A percentile compares a stretch with the other conserved stretches of the same genome.
Conservation (phyloP, 1,140 invertebrate species). For the Chymomyza costata region DNA sequence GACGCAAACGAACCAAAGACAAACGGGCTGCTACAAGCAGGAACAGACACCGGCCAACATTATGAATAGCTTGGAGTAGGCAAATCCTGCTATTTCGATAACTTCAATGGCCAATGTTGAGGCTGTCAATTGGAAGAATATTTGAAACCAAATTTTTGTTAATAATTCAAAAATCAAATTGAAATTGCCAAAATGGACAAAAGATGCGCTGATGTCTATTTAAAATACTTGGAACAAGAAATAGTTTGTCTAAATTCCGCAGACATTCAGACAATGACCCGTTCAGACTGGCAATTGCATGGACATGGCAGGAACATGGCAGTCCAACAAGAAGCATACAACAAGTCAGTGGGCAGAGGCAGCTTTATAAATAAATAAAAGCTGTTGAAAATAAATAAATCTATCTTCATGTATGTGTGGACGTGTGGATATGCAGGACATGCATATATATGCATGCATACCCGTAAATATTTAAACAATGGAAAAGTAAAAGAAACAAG, state of each 20-base stretch:
- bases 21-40: conserved; percentile 4
- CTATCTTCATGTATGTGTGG: no score
- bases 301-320: conserved; percentile 67
- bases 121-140: conserved; percentile 47
- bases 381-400: conserved; percentile 60
- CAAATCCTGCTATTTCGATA: no score
- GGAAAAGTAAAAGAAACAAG: conserved; percentile 55
- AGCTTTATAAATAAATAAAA: conserved; percentile 67
- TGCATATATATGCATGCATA: conserved; percentile 56
- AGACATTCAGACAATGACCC: conserved; percentile 33
- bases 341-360: conserved; percentile 37
- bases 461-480: conserved; percentile 43
- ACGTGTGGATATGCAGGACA: conserved; percentile 37
- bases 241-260: no score
- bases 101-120: conserved; percentile 54
- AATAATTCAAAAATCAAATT: conserved; percentile 72
- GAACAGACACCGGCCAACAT: conserved; percentile 3
- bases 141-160: conserved; percentile 39
- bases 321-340: conserved; percentile 50
- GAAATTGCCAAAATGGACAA: conserved; percentile 30
- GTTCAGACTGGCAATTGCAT: conserved; percentile 47
- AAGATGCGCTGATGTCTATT: conserved; percentile 17
- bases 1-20: background rate
- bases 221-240: no score
- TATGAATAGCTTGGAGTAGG: conserved; percentile 4